phyloP scores from a whole-genome alignment of 2,888 invertebrate genomes.

The Acronicta leporina region DNA sequence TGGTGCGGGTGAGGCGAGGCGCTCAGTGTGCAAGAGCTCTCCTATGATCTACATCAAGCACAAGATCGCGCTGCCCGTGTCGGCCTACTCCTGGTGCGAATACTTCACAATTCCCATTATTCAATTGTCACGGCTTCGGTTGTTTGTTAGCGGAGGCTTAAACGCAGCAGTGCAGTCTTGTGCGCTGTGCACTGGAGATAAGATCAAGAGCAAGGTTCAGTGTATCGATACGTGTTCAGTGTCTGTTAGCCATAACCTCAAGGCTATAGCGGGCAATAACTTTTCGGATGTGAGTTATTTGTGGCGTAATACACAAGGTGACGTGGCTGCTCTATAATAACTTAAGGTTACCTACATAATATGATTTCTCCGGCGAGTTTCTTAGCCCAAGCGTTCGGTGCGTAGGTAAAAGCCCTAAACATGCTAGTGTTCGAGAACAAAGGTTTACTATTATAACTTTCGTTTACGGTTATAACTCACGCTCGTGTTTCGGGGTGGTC shows the following conservation, averaged over 20 bases:
- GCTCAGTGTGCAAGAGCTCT: slow-evolving; percentile 25
- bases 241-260: neutral
- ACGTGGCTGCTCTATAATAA: too few relatives aligned
- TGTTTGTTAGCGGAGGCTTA: neutral
- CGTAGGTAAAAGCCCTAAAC: too few relatives aligned
- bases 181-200: slow-evolving; percentile 17
- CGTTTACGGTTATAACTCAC: too few relatives aligned
- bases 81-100: slow-evolving; percentile 69
- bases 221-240: slow-evolving; percentile 7
- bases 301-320: too few relatives aligned
- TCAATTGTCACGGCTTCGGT: neutral
- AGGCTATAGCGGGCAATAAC: neutral
- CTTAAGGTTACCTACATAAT: too few relatives aligned
- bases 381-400: too few relatives aligned
- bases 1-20: neutral
- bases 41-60: slow-evolving; percentile 65
- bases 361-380: too few relatives aligned
- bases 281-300: too few relatives aligned
- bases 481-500: too few relatives aligned
- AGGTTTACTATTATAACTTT: too few relatives aligned
- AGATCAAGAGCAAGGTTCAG: slow-evolving; percentile 16
- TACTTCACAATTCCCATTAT: neutral
- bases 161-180: neutral
- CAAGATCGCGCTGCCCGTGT: slow-evolving; percentile 68
- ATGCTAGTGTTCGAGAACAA: too few relatives aligned